Evolutionary conservation across 2,797 vertebrate genomes (phyloP).

Genomic region (Cynopterus sphinx): DNA sequence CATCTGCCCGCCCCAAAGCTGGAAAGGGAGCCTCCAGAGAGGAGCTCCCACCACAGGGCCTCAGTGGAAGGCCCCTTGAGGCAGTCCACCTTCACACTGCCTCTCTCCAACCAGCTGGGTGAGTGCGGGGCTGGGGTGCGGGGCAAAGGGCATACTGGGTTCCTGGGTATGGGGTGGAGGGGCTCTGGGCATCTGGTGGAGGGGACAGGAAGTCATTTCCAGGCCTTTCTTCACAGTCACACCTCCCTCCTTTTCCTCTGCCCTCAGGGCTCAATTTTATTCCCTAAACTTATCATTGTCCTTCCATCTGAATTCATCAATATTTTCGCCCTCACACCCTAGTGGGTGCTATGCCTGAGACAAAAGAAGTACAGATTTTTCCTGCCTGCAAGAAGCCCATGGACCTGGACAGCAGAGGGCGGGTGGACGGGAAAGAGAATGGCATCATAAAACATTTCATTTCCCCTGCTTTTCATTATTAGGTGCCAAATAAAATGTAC

Average conservation of each 20-base stretch:
- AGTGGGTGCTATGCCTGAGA: neutral
- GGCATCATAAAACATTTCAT: neutral
- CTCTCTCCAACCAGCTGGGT: constrained; percentile 96
- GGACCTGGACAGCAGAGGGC: neutral
- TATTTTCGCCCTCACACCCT: neutral
- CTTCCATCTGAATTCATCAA: neutral
- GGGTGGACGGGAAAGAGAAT: neutral
- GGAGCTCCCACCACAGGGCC: constrained; percentile 74
- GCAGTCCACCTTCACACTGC: constrained; percentile 93
- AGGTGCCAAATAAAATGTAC: neutral
- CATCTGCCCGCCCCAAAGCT: constrained; percentile 88
- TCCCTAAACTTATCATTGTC: neutral
- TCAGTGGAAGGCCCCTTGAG: constrained; percentile 83
- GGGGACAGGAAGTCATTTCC: neutral
- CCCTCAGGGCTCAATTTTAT: neutral
- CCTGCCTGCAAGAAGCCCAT: neutral
- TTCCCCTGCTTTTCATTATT: neutral
- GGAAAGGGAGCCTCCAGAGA: constrained; percentile 81
- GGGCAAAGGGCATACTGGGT: neutral
- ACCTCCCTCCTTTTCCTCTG: neutral
- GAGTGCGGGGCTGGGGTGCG: constrained; percentile 52
- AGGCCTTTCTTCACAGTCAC: neutral
- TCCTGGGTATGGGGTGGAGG: neutral
- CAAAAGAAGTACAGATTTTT: neutral
- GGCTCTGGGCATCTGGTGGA: neutral